Evolutionary conservation across 1,140 invertebrate species (phyloP).

Genomic region (Aleiodes sp.): DNA sequence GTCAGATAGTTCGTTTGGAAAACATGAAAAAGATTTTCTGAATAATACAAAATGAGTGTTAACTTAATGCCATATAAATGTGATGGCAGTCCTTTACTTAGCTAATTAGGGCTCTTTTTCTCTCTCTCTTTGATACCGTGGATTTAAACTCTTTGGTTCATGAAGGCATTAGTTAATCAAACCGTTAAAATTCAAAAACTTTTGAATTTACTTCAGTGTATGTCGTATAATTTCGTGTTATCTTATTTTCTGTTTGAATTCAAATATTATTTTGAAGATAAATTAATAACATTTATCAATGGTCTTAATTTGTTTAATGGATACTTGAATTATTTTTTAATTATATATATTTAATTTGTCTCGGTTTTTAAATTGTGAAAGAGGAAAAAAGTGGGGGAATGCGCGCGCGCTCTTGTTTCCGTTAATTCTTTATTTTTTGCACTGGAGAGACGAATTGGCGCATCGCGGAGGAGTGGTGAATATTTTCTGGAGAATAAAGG

Average conservation of each 20-base stretch:
- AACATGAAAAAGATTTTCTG: slow-evolving; percentile 2
- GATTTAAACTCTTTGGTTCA: slow-evolving; percentile 21
- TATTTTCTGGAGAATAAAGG: slow-evolving; percentile 11
- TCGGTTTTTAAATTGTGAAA: neutral
- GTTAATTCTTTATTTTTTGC: no score
- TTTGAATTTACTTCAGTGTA: neutral
- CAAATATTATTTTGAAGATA: slow-evolving; percentile 61
- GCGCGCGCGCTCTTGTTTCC: neutral
- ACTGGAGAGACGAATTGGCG: neutral
- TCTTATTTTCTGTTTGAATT: slow-evolving; percentile 41
- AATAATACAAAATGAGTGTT: neutral
- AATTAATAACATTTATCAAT: slow-evolving; percentile 62
- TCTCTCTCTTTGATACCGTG: slow-evolving; percentile 29
- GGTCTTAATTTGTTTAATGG: slow-evolving; percentile 54
- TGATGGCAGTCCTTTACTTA: slow-evolving; percentile 66
- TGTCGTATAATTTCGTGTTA: slow-evolving; percentile 29
- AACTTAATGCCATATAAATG: neutral
- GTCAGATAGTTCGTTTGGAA: neutral
- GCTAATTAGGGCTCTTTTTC: slow-evolving; percentile 62
- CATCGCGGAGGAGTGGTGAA: neutral
- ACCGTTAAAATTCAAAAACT: neutral
- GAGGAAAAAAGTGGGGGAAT: neutral
- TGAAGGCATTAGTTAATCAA: slow-evolving; percentile 26
- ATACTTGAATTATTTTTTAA: neutral
- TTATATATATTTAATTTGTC: neutral